A percentile compares a stretch with the other conserved stretches of the same genome.
Evolutionary conservation across 2,888 invertebrate species (phyloP).

Genomic region (Scelioninae gen. 1): DNA sequence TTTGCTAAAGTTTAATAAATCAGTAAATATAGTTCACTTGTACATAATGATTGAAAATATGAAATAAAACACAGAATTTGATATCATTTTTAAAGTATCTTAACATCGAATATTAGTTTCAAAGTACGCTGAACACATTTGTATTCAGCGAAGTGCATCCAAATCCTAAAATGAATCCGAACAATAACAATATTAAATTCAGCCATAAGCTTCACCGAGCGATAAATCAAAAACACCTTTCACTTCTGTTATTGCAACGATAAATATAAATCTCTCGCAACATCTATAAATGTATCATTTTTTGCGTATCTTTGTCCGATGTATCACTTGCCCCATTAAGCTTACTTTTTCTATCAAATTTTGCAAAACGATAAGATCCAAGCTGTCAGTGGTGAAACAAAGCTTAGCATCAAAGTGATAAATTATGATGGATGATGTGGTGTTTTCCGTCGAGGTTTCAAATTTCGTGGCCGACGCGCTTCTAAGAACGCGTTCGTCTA

Average conservation of each 20-base stretch:
- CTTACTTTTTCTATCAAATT: conserved; percentile 35
- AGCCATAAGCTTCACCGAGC: conserved; percentile 1
- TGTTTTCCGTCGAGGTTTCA: conserved; percentile 50
- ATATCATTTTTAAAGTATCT: too few species aligned
- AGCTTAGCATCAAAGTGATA: conserved; percentile 56
- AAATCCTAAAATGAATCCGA: background rate
- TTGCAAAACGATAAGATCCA: conserved; percentile 50
- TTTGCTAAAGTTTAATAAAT: too few species aligned
- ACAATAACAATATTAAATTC: conserved; percentile 10
- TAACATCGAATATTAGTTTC: too few species aligned
- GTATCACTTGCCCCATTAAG: conserved; percentile 31
- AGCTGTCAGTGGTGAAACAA: conserved; percentile 44
- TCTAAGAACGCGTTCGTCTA: conserved; percentile 57
- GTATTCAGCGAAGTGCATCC: too few species aligned
- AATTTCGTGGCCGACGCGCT: conserved; percentile 59
- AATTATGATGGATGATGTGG: conserved; percentile 62
- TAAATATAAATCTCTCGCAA: conserved; percentile 12
- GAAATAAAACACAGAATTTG: too few species aligned
- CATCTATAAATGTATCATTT: conserved; percentile 21
- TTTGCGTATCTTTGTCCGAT: conserved; percentile 1
- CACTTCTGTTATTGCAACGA: conserved; percentile 20
- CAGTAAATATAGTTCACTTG: too few species aligned
- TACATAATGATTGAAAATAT: too few species aligned
- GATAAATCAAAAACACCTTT: conserved; percentile 19
- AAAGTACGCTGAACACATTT: too few species aligned